Evolutionary conservation across 2,888 invertebrate genomes (phyloP), one percentile per base, ranked within the genome.

Genomic region (Flexamia atlantica): DNA sequence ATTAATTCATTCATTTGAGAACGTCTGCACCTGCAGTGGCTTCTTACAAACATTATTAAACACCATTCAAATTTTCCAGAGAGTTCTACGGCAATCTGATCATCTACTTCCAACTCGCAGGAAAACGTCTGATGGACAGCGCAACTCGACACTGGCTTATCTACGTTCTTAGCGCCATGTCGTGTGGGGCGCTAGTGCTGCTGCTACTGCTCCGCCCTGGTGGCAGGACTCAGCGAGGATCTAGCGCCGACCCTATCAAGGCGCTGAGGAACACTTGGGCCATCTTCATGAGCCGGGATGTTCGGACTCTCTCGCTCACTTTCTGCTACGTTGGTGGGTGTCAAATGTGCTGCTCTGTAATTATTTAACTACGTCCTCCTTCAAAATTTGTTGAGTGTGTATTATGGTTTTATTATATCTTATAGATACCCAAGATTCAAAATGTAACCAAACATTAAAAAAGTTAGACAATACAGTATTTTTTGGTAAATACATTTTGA

Each of bases 281-380:
- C 85, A 91, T 99, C 64, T 95, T 97, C 90, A 90, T 94, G 83
- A 97, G 98, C 0, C 92, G 92, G 46, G 94, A 96, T 87, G 98
- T 99, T 97, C 88, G 97, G 72, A 89, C 97, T 17, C 91, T 99
- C 20, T 94, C 95, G 86, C 89, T 97, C 83, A 95, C 96, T 0
- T 98, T 98, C 90, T 93, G 97, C 81, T 99, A 98, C 89, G 97
- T 98, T 84, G 98, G 97, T 96, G 89, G 89, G 46, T n/a, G 53
- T 46, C 2, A 17, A 36, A n/a, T n/a, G n/a, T n/a, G n/a, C n/a
- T n/a, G n/a, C n/a, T n/a, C n/a, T n/a, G n/a, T n/a, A n/a, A n/a
- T n/a, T n/a, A n/a, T n/a, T n/a, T n/a, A n/a, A n/a, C n/a, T n/a
- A n/a, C n/a, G n/a, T n/a, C n/a, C n/a, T n/a, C n/a, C n/a, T n/a